Base-by-base conservation (phyloP, 2,888 invertebrate genomes). In the Xestia xanthographa region DNA sequence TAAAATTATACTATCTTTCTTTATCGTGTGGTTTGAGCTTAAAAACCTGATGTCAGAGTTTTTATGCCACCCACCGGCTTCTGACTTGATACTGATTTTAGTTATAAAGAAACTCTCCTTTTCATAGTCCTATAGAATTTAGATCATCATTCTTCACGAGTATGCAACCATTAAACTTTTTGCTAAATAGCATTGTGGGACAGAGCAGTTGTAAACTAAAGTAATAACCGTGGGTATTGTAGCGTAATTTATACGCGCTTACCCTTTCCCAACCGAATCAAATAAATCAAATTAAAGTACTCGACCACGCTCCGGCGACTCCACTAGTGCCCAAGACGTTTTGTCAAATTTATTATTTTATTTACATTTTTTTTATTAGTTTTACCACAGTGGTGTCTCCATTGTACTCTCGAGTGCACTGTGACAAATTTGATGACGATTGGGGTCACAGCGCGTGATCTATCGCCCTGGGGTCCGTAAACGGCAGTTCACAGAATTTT, bases 281-380 rank as follows among this genome's bases (percentile, higher is more conserved):
- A 95, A 96, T 96, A 96, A 96, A 96, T 96, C 96, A 96, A 95
- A 96, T 95, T 95, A 95, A 94, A 95, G 93, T 90, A 95, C 94
- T 96, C 92, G 91, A 93, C 91, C 92, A 93, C 95, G 96, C 95
- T 95, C 90, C 92, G 89, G 87, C 86, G 93, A 93, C 88, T 94
- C 91, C 92, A 91, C 93, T 94, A 96, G 96, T 95, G 96, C 95
- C 95, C 94, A 96, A 96, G 96, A 96, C 96, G 96, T 96, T 96
- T 96, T 96, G 96, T 96, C 95, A 96, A 96, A 95, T 95, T 96
- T 96, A 96, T 96, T 96, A 96, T 96, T 96, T 95, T 95, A 96
- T 96, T 96, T 95, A 95, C 83, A 83, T 95, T 94, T 95, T 95
- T 96, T 96, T 96, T 95, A 95, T 96, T 95, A 93, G 92, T 91